phyloP scores from a whole-genome alignment of 2,888 invertebrate genomes.

The Drosophila anomelani region DNA sequence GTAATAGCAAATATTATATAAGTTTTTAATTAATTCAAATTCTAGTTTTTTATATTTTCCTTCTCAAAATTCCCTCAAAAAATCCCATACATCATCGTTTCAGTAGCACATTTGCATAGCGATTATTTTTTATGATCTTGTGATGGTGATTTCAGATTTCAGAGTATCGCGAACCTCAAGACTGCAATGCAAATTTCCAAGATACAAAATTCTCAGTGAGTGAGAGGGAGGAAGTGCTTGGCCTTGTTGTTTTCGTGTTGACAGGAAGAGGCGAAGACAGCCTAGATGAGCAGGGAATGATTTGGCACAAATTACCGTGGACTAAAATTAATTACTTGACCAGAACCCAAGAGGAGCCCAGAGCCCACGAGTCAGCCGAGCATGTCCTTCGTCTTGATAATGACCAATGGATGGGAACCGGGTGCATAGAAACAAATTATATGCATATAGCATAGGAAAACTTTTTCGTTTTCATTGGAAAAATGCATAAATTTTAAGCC shows the following conservation, averaged over 20 bases:
- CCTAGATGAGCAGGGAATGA: slow-evolving; percentile 44
- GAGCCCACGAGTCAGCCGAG: slow-evolving; percentile 57
- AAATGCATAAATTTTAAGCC: slow-evolving; percentile 49
- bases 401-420: slow-evolving; percentile 29
- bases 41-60: too few relatives aligned
- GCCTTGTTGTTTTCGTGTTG: slow-evolving; percentile 12
- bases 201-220: slow-evolving; percentile 23
- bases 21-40: too few relatives aligned
- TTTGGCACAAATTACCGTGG: slow-evolving; percentile 43
- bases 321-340: slow-evolving; percentile 66
- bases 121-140: slow-evolving; percentile 10
- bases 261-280: slow-evolving; percentile 69
- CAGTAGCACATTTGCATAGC: slow-evolving; percentile 18
- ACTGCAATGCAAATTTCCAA: slow-evolving; percentile 66
- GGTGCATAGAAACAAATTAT: slow-evolving; percentile 32
- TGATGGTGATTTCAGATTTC: slow-evolving; percentile 3
- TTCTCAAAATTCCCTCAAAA: not conserved
- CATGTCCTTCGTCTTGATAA: slow-evolving; percentile 69
- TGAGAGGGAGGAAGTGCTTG: slow-evolving; percentile 66
- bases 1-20: too few relatives aligned
- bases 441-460: slow-evolving; percentile 50
- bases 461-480: slow-evolving; percentile 56
- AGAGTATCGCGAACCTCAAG: not conserved
- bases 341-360: slow-evolving; percentile 9
- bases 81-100: not conserved